Evolutionary conservation across 1,140 invertebrate species (phyloP), one percentile per base, ranked within the genome.

Genomic region (Drosophila serrata): DNA sequence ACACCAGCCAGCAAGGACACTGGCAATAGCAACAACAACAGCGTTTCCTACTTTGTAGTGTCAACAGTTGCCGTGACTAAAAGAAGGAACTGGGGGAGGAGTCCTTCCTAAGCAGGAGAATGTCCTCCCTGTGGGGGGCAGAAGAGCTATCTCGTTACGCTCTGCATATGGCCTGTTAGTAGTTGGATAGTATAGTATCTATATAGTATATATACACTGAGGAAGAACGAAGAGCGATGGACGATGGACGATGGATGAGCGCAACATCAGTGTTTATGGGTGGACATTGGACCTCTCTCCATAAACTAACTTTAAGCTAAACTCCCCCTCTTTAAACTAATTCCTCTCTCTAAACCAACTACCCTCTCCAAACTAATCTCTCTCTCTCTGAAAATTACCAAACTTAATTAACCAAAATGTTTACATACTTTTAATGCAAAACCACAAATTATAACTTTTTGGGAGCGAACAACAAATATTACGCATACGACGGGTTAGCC

Each of bases 11-110:
- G 51, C 51, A 84, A 79, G 64, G 72, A 77, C 77, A 74, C 37
- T 69, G 72, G 45, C 65, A 68, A 58, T 60, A 27, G 46, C 58
- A 33, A 11, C 58, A 82, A 65, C 72, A 84, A 75, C 61, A 72
- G 57, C 58, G 57, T 39, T 56, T 59, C 75, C 84, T 80, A 80
- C 84, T 87, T 80, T 88, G 63, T 74, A 70, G 80, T 88, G 84
- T 87, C 84, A 87, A 87, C 82, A 88, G 80, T 88, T 77, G 80
- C 80, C 80, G 65, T 61, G 64, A 78, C 62, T 63, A 46, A 56
- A 39, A 31, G 31, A 15, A n/a, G 22, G 8, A 6, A 17, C 19
- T 43, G 43, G 15, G 15, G 6, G 5, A 5, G 2, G 29, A 19
- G 29, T 33, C 29, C 48, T 51, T 13, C 6, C 48, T 31, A 24